Evolutionary conservation across 92 coral and sea anemone genomes (phyloP).

Genomic region (Ricordea florida): DNA sequence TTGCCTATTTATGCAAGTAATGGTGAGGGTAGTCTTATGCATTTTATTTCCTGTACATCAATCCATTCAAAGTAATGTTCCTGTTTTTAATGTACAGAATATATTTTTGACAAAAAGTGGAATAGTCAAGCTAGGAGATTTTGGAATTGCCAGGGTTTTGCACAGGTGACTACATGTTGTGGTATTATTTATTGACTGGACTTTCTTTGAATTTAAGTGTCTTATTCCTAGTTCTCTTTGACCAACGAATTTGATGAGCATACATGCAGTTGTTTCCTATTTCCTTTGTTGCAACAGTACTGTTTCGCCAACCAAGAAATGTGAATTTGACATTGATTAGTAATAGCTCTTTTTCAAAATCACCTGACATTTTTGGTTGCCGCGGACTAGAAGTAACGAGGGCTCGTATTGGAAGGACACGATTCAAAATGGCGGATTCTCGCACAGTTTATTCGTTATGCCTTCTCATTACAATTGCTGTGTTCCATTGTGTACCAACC

Average conservation of each 20-base stretch:
- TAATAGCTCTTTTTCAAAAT: slow-evolving; percentile 40
- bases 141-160: slow-evolving; percentile 97
- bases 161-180: slow-evolving; percentile 82
- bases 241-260: too few species aligned
- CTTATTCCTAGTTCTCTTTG: too few species aligned
- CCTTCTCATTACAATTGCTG: slow-evolving; percentile 56
- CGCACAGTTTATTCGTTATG: slow-evolving; percentile 9
- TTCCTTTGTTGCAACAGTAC: too few species aligned
- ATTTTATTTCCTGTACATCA: too few species aligned
- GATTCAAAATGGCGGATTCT: slow-evolving; percentile 12
- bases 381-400: slow-evolving; percentile 12
- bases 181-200: too few species aligned
- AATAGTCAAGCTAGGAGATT: slow-evolving; percentile 88
- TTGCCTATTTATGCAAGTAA: background rate
- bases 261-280: too few species aligned
- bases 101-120: slow-evolving; percentile 88
- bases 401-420: slow-evolving; percentile 31
- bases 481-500: slow-evolving; percentile 45
- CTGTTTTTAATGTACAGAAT: slow-evolving; percentile 52
- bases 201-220: too few species aligned
- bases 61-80: background rate
- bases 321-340: too few species aligned
- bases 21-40: too few species aligned
- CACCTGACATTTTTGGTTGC: slow-evolving; percentile 28
- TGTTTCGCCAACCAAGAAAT: too few species aligned